A percentile compares a stretch with the other conserved stretches of the same genome.
Evolutionary conservation across 2,113 vertebrate species (phyloP).

Genomic region (Ariopsis seemanni): DNA sequence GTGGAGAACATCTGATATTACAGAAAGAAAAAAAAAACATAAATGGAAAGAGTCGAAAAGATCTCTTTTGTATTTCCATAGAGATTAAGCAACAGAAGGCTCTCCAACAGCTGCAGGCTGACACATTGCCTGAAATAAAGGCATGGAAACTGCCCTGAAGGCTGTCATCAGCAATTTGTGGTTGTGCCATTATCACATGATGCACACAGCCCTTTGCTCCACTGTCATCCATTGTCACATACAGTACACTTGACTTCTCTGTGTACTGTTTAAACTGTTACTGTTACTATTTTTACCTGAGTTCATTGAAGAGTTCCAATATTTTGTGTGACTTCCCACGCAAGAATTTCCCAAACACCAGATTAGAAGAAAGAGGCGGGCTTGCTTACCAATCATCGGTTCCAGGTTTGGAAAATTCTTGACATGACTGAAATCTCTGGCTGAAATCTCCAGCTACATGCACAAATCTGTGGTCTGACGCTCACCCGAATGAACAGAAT

Average conservation of each 20-base stretch:
- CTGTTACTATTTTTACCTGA: neutral
- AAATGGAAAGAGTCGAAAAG: neutral
- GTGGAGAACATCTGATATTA: neutral
- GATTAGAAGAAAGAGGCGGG: neutral
- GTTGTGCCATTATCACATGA: neutral
- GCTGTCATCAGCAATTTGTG: neutral
- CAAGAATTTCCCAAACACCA: neutral
- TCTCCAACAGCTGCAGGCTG: neutral
- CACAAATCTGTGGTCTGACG: neutral
- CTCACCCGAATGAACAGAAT: neutral
- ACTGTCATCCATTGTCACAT: too few relatives aligned
- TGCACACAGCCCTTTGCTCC: neutral
- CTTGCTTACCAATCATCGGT: neutral
- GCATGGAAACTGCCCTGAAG: neutral
- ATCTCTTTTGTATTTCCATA: neutral
- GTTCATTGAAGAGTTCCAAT: neutral
- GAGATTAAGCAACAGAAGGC: neutral
- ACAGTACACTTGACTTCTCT: too few relatives aligned
- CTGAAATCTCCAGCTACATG: neutral
- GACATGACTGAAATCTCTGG: neutral
- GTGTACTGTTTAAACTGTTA: neutral
- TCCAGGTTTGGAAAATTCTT: neutral
- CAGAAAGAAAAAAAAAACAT: neutral
- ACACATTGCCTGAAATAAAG: neutral
- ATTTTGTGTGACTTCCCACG: neutral